Evolutionary conservation across 2,888 invertebrate species (phyloP).

Genomic region (Nasonia oneida): DNA sequence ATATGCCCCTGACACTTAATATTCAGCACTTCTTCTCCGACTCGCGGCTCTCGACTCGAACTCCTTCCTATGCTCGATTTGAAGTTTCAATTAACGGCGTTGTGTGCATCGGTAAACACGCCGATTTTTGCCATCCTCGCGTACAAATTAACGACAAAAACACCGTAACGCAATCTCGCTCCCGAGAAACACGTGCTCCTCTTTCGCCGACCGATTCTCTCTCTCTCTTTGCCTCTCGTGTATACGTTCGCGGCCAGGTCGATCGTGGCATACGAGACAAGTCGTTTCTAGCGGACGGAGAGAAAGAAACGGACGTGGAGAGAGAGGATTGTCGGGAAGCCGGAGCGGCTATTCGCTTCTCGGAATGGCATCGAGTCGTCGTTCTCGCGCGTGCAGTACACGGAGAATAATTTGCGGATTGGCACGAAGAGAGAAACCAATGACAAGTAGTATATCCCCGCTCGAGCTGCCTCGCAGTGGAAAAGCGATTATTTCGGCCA

Average conservation of each 20-base stretch:
- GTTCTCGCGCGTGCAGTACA: slow-evolving; percentile 63
- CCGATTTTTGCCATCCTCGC: neutral
- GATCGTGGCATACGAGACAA: slow-evolving; percentile 77
- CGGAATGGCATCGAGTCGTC: slow-evolving; percentile 66
- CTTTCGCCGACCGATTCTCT: slow-evolving; percentile 45
- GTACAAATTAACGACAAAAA: neutral
- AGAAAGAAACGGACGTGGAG: slow-evolving; percentile 62
- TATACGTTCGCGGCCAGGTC: slow-evolving; percentile 65
- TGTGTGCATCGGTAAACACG: neutral
- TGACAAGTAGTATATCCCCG: slow-evolving; percentile 61
- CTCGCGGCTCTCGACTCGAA: neutral
- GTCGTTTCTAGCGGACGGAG: slow-evolving; percentile 62
- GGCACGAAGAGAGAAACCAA: slow-evolving; percentile 68
- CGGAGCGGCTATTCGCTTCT: slow-evolving; percentile 63
- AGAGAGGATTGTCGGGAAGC: slow-evolving; percentile 25
- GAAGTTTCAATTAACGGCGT: neutral
- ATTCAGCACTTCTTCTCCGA: slow-evolving; percentile 6
- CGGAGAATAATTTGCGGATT: slow-evolving; percentile 77
- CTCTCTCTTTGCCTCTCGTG: slow-evolving; percentile 36
- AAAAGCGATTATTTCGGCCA: neutral
- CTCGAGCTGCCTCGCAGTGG: neutral
- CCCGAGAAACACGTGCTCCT: slow-evolving; percentile 20
- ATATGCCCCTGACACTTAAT: slow-evolving; percentile 26
- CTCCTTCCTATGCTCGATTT: neutral
- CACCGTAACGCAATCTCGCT: neutral